A percentile compares a stretch with the other conserved stretches of the same genome.
phyloP scores from a whole-genome alignment of 2,797 vertebrate species.

The Phyllotis vaccarum region DNA sequence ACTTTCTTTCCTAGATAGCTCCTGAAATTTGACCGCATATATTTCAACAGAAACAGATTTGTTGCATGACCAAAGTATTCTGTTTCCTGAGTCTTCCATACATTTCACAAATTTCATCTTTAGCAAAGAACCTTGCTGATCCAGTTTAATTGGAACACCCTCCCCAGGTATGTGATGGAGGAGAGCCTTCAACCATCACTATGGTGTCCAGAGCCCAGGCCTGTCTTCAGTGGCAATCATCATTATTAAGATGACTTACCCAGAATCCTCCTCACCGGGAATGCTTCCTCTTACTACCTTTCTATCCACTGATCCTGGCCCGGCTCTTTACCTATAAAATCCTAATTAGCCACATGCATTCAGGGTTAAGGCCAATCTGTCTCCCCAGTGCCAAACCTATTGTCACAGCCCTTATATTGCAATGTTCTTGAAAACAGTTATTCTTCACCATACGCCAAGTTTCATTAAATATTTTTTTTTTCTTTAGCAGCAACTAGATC shows the following conservation, averaged over 20 bases:
- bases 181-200: background rate
- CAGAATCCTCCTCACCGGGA: background rate
- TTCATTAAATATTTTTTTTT: background rate
- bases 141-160: background rate
- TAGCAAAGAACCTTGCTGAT: background rate
- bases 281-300: background rate
- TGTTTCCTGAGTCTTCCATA: background rate
- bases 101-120: background rate
- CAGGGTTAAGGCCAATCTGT: background rate
- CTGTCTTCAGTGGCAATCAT: conserved; percentile 26
- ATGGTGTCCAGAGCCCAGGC: background rate
- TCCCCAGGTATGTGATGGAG: background rate
- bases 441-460: background rate
- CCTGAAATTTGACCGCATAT: background rate
- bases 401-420: background rate
- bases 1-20: conserved; percentile 36
- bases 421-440: background rate
- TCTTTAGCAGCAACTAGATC: background rate
- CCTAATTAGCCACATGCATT: background rate
- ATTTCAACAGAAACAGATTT: background rate
- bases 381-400: background rate
- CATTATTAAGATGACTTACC: background rate
- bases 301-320: background rate
- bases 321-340: background rate
- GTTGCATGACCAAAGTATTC: background rate